phyloP scores from a whole-genome alignment of 2,888 invertebrate species.

The Aphrophora alni region DNA sequence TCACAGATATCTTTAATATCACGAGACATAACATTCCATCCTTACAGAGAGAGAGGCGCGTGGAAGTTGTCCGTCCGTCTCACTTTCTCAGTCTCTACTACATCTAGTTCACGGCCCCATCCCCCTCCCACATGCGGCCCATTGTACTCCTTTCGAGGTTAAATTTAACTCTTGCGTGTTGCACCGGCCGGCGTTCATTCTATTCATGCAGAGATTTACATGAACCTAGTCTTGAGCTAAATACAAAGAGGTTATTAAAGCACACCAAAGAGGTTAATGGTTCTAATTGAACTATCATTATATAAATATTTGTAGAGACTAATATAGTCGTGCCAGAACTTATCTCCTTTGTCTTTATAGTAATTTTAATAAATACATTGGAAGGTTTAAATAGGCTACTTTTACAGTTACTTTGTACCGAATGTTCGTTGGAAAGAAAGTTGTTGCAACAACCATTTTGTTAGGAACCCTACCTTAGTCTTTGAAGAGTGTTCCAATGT shows the following conservation, averaged over 20 bases:
- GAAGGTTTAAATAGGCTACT: no score
- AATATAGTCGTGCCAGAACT: not conserved
- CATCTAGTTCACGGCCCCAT: constrained; percentile 1
- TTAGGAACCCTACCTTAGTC: no score
- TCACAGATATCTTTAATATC: not conserved
- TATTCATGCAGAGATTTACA: not conserved
- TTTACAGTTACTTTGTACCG: no score
- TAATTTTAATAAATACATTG: no score
- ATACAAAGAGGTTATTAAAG: not conserved
- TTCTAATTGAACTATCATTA: not conserved
- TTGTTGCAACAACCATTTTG: no score
- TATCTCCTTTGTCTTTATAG: no score
- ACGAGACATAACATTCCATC: not conserved
- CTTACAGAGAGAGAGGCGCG: not conserved
- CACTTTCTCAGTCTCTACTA: not conserved
- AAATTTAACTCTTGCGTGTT: not conserved
- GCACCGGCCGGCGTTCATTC: not conserved
- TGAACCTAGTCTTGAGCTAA: not conserved
- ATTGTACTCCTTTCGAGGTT: constrained; percentile 9
- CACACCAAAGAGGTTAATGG: not conserved
- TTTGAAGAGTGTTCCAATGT: no score
- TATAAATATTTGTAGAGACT: not conserved
- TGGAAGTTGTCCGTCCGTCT: not conserved
- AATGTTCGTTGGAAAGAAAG: no score
- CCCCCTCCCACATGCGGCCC: not conserved